A percentile compares a stretch with the other conserved stretches of the same genome.
These are phyloP conservation scores for Merluccius polli DNA, from an alignment of 2,797 vertebrate genomes.

Conservation along the genomic window DNA sequence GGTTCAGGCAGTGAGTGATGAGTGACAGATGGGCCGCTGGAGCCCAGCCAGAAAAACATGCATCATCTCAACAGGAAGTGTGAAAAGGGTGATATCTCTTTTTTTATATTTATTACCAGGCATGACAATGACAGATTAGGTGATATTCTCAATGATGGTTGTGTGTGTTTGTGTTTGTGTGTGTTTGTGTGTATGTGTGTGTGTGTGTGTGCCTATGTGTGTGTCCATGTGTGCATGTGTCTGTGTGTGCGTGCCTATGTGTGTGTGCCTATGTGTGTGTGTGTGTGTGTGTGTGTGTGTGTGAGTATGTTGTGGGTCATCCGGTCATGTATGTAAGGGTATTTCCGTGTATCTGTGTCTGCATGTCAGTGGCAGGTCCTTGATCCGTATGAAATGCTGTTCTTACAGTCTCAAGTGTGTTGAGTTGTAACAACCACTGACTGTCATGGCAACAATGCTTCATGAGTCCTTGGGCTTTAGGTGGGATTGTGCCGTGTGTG, in stretches of 20 bases:
- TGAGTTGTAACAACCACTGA: constrained; percentile 37
- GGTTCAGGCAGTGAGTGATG: constrained; percentile 57
- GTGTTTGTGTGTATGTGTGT: not conserved
- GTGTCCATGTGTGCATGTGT: not conserved
- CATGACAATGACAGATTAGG: constrained; percentile 11
- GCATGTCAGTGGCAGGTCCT: not conserved
- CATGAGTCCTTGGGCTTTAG: constrained; percentile 31
- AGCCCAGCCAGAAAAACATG: constrained; percentile 30
- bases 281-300: not conserved
- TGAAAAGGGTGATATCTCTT: not conserved
- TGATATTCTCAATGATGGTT: not conserved
- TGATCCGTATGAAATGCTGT: constrained; percentile 25
- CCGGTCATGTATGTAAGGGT: too few species aligned
- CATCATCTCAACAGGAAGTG: constrained; percentile 30
- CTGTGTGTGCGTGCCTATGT: not conserved
- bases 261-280: not conserved
- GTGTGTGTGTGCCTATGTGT: not conserved
- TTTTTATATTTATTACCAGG: constrained; percentile 4
- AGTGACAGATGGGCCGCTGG: constrained; percentile 50
- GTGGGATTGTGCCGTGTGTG: constrained; percentile 3
- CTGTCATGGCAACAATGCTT: constrained; percentile 26
- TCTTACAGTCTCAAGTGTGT: constrained; percentile 31
- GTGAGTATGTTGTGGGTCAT: too few species aligned
- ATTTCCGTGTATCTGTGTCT: not conserved
- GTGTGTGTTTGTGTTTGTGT: not conserved